Percentiles rank a stretch among this genome's conserved stretches.
These are phyloP conservation scores for Megaleporinus macrocephalus DNA, from an alignment of 2,113 vertebrate species.

Conservation along the genomic window DNA sequence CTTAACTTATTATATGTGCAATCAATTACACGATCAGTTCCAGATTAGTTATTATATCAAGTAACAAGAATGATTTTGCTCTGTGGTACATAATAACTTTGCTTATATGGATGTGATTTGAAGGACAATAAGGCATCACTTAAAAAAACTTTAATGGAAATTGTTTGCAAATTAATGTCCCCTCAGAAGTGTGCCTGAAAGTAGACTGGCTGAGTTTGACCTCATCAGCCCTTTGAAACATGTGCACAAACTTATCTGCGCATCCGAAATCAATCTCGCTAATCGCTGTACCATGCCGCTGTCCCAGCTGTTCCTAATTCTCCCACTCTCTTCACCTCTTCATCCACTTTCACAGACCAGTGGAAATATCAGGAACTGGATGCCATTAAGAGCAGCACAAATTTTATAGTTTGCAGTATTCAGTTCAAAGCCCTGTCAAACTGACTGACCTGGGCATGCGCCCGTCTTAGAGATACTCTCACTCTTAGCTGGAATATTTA, in stretches of 20 bases:
- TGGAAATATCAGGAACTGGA: background rate
- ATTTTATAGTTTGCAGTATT: background rate
- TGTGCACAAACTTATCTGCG: background rate
- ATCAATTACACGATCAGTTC: background rate
- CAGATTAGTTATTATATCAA: background rate
- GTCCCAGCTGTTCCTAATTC: conserved; percentile 31
- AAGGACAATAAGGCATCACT: background rate
- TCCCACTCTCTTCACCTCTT: background rate
- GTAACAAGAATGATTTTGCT: background rate
- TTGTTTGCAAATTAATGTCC: background rate
- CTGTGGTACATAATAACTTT: background rate
- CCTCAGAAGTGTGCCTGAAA: background rate
- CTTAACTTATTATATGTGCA: background rate
- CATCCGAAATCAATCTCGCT: conserved; percentile 14
- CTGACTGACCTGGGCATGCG: background rate
- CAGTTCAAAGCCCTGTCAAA: background rate
- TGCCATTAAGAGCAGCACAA: background rate
- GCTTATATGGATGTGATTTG: background rate
- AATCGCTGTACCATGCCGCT: conserved; percentile 23
- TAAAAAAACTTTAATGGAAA: background rate
- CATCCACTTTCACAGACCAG: conserved; percentile 8
- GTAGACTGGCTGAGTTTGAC: background rate
- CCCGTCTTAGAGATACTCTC: background rate
- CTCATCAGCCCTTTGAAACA: background rate
- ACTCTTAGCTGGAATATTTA: background rate